Percentiles rank a stretch among this genome's conserved stretches.
phyloP scores from a whole-genome alignment of 2,888 invertebrate genomes.

The Thelaira solivaga region DNA sequence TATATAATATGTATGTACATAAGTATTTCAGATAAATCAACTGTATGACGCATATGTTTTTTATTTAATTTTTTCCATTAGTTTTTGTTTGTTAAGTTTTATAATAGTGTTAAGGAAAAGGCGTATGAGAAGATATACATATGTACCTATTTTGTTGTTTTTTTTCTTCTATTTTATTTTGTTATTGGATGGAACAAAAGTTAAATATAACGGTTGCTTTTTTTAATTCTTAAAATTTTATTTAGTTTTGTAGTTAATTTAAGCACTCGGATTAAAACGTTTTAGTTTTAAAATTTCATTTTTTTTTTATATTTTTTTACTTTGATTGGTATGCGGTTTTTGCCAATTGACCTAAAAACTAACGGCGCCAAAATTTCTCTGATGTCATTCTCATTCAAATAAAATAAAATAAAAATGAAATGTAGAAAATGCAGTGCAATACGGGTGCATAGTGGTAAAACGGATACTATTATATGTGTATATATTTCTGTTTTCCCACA shows the following conservation, averaged over 20 bases:
- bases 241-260: neutral
- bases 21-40: too few relatives aligned
- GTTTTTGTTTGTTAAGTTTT: too few relatives aligned
- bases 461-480: too few relatives aligned
- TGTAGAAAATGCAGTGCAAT: constrained; percentile 20
- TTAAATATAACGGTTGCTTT: constrained; percentile 19
- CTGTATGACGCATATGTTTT: too few relatives aligned
- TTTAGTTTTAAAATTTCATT: neutral
- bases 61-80: too few relatives aligned
- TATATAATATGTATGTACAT: neutral
- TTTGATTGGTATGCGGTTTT: constrained; percentile 37
- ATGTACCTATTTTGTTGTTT: too few relatives aligned
- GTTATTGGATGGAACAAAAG: neutral
- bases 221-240: neutral
- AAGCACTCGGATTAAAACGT: neutral
- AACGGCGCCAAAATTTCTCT: constrained; percentile 63
- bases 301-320: neutral
- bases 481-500: neutral
- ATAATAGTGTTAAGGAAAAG: neutral
- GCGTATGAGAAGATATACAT: constrained; percentile 11
- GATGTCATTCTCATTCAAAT: constrained; percentile 52
- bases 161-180: constrained; percentile 7
- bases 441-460: constrained; percentile 40
- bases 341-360: constrained; percentile 62
- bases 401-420: constrained; percentile 16